Evolutionary conservation across 2,888 invertebrate species (phyloP).

Genomic region (Conops quadrifasciatus): DNA sequence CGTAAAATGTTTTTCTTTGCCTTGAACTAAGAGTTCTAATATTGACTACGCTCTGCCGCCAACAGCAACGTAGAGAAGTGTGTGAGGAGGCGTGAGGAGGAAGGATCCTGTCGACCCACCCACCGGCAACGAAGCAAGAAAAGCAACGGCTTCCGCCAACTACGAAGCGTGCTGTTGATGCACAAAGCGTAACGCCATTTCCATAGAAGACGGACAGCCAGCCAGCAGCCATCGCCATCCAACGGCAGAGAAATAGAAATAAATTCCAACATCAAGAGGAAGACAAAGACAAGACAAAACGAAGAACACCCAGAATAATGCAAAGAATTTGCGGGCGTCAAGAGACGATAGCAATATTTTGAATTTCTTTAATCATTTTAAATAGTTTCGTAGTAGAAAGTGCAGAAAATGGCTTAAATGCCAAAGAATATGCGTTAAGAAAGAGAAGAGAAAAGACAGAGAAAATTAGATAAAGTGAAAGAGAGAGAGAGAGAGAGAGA

Average conservation of each 20-base stretch:
- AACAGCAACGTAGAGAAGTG: too few relatives aligned
- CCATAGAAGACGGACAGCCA: too few relatives aligned
- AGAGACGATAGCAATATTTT: constrained; percentile 44
- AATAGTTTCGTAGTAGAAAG: constrained; percentile 42
- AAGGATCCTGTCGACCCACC: not conserved
- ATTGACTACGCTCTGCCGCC: too few relatives aligned
- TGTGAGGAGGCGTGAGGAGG: not conserved
- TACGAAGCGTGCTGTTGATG: constrained; percentile 20
- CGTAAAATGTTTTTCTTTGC: constrained; percentile 41
- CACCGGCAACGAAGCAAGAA: not conserved
- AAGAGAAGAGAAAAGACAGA: constrained; percentile 8
- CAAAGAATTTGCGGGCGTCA: constrained; percentile 21
- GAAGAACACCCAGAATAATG: constrained; percentile 6
- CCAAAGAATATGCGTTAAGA: not conserved
- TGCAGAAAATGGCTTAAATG: not conserved
- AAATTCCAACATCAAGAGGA: not conserved
- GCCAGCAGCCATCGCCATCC: not conserved
- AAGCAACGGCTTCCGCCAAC: not conserved
- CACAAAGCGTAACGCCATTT: constrained; percentile 35
- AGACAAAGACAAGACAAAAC: not conserved
- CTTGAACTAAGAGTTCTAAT: constrained; percentile 13
- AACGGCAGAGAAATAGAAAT: constrained; percentile 9
- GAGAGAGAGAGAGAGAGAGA: not conserved
- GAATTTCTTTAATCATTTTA: constrained; percentile 50
- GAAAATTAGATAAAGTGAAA: constrained; percentile 15